phyloP scores from a whole-genome alignment of 2,797 vertebrate species.

The Danio aesculapii region DNA sequence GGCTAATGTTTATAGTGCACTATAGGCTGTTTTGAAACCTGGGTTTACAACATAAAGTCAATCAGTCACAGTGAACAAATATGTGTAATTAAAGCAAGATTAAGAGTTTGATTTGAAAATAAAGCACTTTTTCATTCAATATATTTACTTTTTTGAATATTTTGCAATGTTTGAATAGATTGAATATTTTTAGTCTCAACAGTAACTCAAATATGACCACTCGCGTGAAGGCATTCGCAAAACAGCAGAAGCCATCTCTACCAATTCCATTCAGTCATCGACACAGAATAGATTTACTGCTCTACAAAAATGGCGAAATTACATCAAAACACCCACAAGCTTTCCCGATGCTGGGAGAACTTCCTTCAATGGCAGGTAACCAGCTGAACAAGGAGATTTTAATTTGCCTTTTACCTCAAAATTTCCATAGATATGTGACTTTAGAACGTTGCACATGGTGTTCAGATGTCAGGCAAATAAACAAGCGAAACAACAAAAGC shows the following conservation, averaged over 20 bases:
- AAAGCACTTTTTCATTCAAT: too few species aligned
- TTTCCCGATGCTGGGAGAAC: conserved; percentile 70
- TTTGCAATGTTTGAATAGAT: too few species aligned
- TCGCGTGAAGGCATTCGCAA: conserved; percentile 29
- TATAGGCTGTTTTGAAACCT: neutral
- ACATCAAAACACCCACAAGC: conserved; percentile 58
- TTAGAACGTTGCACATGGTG: too few species aligned
- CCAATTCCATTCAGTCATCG: conserved; percentile 3
- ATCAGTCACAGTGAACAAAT: too few species aligned
- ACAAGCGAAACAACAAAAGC: neutral
- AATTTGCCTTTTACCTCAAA: neutral
- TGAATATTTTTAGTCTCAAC: neutral
- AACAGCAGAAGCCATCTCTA: conserved; percentile 22
- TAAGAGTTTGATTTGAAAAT: too few species aligned
- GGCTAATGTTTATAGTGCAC: too few species aligned
- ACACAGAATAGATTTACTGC: conserved; percentile 1
- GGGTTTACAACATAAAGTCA: too few species aligned
- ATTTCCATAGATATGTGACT: neutral
- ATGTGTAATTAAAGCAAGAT: too few species aligned
- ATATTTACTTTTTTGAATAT: too few species aligned
- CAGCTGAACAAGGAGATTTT: neutral
- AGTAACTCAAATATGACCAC: conserved; percentile 47
- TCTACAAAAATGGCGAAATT: conserved; percentile 42
- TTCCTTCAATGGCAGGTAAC: conserved; percentile 75
- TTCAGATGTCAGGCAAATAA: neutral